A percentile compares a stretch with the other conserved stretches of the same genome.
These are phyloP conservation scores for Spinibarbus caldwelli DNA, from an alignment of 2,797 vertebrate species.

Conservation along the genomic window DNA sequence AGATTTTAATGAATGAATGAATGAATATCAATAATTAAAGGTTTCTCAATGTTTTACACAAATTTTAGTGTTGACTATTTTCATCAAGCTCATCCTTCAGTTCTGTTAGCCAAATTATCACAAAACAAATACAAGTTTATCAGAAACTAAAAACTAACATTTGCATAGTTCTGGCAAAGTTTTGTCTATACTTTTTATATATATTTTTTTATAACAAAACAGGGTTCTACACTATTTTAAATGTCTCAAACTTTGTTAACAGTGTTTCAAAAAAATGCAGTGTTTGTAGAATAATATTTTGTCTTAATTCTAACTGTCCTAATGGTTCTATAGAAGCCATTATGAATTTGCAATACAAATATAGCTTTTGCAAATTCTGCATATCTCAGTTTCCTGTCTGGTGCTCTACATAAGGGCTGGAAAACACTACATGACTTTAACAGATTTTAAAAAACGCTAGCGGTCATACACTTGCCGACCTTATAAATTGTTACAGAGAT, in stretches of 20 bases:
- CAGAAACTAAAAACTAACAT: background rate
- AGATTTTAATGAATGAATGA: background rate
- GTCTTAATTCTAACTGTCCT: background rate
- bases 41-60: no score
- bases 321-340: background rate
- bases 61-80: no score
- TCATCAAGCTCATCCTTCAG: no score
- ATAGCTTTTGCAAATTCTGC: background rate
- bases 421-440: background rate
- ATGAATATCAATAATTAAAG: no score
- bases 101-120: background rate
- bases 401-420: background rate
- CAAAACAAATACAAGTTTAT: constrained; percentile 1
- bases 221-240: background rate
- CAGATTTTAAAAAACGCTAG: background rate
- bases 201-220: background rate
- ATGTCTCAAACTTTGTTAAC: background rate
- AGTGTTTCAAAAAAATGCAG: no score
- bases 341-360: background rate
- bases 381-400: background rate
- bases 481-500: background rate
- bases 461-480: background rate
- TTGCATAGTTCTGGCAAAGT: background rate
- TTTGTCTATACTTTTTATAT: background rate
- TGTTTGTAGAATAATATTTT: background rate